A percentile compares a stretch with the other conserved stretches of the same genome.
Conservation (phyloP, 2,113 vertebrate species). For the Tenrec ecaudatus region DNA sequence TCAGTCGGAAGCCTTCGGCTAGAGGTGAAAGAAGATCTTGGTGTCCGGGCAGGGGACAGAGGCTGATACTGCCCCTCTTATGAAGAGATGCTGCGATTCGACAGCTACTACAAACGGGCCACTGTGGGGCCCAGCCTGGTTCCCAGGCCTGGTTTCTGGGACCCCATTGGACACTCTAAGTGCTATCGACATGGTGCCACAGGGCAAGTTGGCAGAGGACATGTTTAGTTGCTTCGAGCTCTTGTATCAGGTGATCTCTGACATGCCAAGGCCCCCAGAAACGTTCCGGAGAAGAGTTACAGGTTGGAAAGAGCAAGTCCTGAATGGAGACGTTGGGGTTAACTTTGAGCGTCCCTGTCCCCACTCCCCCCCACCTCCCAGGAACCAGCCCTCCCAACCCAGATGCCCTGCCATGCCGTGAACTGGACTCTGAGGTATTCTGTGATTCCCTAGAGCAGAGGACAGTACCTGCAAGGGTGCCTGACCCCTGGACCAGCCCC, state of each 20-base stretch:
- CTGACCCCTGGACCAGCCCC: not conserved
- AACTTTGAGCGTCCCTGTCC: not conserved
- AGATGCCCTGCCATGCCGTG: conserved; percentile 72
- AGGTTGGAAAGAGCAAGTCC: conserved; percentile 57
- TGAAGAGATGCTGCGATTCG: conserved; percentile 96
- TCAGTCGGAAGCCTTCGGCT: conserved; percentile 36
- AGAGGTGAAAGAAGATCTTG: not conserved
- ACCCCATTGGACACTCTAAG: conserved; percentile 97
- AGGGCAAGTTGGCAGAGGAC: conserved; percentile 90
- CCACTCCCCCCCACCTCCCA: not conserved
- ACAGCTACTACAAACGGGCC: conserved; percentile 97
- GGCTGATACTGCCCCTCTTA: conserved; percentile 94
- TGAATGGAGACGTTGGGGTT: not conserved
- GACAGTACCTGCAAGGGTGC: not conserved
- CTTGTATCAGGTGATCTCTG: conserved; percentile 94
- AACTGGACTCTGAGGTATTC: conserved; percentile 92
- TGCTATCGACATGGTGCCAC: conserved; percentile 93
- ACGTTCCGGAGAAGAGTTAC: conserved; percentile 86
- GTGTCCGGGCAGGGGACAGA: conserved; percentile 70
- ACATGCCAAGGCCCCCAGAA: conserved; percentile 94
- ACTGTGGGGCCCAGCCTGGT: conserved; percentile 91
- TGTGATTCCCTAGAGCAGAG: conserved; percentile 88
- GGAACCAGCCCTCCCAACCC: conserved; percentile 7
- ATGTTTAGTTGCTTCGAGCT: conserved; percentile 93
- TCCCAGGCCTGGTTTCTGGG: conserved; percentile 95